Evolutionary conservation across 37 sponge, comb jelly and placozoan species (phyloP), one percentile per base, ranked within the genome.

Genomic region (Mnemiopsis leidyi): DNA sequence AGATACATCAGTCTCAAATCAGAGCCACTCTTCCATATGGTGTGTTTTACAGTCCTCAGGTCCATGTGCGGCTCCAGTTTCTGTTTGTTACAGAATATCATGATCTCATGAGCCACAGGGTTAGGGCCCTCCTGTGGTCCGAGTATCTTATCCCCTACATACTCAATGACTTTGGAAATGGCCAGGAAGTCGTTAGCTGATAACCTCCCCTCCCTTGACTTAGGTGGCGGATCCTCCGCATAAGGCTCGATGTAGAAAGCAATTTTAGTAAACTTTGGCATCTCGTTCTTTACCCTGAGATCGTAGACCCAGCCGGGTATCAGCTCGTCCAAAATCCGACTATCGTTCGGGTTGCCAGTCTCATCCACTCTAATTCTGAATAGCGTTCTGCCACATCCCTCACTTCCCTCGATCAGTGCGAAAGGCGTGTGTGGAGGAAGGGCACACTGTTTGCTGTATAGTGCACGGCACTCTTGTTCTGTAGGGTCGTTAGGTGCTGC

Each of bases 11-110:
- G 92, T 38, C 94, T 95, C 76, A 96, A 92, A 36, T 98, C 98
- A 0, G 96, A 93, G 23, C 96, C 94, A 69, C 96, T 95, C 85
- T 96, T 98, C 99, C 99, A 98, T 23, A 95, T 93, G 28, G 83
- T 92, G 92, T 96, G 93, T 32, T 94, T 94, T 36, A 97, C 96
- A 69, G 97, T 96, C 76, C 99, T 94, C 83, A 98, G 76, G 79
- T 98, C 99, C 92, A 97, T 76, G 21, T 93, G 93, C 24, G 38
- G 92, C 76, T 96, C 95, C 21, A 98, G 77, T 23, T 95, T 93
- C 97, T 94, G 76, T 69, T 85, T 85, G 61, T 85, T 85, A 39
- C 90, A 85, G 90, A 85, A 85, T 23, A 85, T 85, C 7, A 40
- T 28, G 0, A 85, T 85, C 13, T 85, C 90, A 5, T 28, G 90